Conservation (phyloP, 2,113 vertebrate genomes). For the Dendrocopos noguchii region DNA sequence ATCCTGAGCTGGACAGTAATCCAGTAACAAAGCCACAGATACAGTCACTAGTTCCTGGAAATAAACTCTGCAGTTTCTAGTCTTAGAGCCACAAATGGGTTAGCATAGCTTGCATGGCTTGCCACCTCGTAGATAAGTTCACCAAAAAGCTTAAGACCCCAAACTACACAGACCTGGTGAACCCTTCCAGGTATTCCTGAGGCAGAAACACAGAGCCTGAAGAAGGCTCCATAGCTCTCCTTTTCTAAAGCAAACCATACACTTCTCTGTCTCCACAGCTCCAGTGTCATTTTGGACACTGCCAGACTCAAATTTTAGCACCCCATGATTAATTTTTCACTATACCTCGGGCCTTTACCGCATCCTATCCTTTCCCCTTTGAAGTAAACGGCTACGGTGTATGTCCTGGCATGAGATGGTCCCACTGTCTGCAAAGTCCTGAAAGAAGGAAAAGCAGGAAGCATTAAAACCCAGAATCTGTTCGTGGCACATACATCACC, state of each 20-base stretch:
- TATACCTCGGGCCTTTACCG: conserved; percentile 96
- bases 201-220: not conserved
- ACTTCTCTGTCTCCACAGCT: not conserved
- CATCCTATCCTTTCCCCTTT: conserved; percentile 98
- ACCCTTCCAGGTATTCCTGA: not conserved
- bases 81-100: not conserved
- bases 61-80: not conserved
- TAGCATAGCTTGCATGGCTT: not conserved
- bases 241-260: not conserved
- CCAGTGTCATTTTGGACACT: not conserved
- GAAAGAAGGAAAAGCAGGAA: conserved; percentile 30
- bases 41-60: not conserved
- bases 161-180: not conserved
- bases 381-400: conserved; percentile 98
- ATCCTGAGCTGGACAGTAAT: not conserved
- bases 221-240: not conserved
- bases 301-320: not conserved
- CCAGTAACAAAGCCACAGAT: not conserved
- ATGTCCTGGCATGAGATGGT: conserved; percentile 95
- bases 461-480: not conserved
- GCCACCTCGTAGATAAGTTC: not conserved
- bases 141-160: not conserved
- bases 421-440: conserved; percentile 98
- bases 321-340: not conserved
- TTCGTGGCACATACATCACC: not conserved